Conservation (phyloP, 2,888 invertebrate genomes). For the Sesamia inferens region DNA sequence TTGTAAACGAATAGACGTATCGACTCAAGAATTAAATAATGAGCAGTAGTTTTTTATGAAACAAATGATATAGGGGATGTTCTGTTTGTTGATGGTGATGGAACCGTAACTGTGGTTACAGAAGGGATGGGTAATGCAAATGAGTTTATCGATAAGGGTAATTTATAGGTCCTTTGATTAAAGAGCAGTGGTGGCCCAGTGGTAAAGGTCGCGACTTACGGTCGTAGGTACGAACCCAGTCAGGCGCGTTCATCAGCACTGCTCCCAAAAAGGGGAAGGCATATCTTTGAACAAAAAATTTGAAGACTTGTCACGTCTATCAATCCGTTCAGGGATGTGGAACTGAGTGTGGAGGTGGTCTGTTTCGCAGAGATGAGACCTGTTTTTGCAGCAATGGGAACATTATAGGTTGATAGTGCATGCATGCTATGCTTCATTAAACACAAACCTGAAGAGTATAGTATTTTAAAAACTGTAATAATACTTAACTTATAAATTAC, state of each 20-base stretch:
- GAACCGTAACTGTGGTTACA: constrained; percentile 1
- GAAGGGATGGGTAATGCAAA: background rate
- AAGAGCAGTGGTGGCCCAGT: background rate
- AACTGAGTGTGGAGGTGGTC: background rate
- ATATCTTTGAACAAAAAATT: background rate
- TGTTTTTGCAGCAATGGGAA: background rate
- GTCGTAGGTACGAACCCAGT: background rate
- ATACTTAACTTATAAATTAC: background rate
- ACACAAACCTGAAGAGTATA: background rate
- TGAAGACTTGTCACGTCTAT: background rate
- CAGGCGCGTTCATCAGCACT: background rate
- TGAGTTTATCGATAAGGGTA: background rate
- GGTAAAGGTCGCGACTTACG: background rate
- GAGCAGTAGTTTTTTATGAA: constrained; percentile 42
- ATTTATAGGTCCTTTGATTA: background rate
- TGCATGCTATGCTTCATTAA: background rate
- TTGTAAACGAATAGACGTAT: constrained; percentile 70
- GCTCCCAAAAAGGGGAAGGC: background rate
- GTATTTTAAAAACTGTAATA: background rate
- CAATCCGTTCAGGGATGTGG: too few species aligned
- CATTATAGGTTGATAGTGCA: background rate
- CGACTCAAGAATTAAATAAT: constrained; percentile 47
- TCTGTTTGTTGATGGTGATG: constrained; percentile 1
- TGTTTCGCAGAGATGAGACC: background rate
- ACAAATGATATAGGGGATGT: constrained; percentile 16